phyloP scores from a whole-genome alignment of 2,797 vertebrate genomes.

The Cryptoprocta ferox region DNA sequence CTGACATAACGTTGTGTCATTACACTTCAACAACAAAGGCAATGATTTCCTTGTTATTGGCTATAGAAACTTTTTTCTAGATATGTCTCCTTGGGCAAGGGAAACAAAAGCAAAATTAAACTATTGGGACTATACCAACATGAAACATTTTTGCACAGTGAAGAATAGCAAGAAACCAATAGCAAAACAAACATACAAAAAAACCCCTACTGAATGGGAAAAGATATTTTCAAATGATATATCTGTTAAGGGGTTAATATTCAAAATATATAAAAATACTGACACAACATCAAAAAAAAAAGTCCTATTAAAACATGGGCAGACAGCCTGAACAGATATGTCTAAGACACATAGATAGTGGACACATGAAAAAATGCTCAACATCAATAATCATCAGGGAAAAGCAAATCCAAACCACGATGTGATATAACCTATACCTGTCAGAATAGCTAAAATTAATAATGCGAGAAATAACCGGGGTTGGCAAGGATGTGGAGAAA shows the following conservation, averaged over 20 bases:
- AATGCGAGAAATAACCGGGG: neutral
- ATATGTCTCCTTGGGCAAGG: neutral
- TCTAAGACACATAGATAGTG: neutral
- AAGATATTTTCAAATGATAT: neutral
- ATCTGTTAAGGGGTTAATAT: neutral
- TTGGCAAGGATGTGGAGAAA: neutral
- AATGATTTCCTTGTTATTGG: neutral
- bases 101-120: neutral
- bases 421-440: neutral
- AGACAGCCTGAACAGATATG: neutral
- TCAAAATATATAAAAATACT: neutral
- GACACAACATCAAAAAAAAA: neutral
- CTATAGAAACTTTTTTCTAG: neutral
- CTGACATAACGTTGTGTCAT: neutral
- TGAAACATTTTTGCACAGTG: neutral
- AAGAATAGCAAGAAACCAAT: neutral
- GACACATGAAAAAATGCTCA: neutral
- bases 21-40: neutral
- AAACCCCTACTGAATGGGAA: neutral
- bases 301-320: neutral
- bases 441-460: neutral
- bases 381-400: neutral
- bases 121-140: neutral
- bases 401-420: neutral
- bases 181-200: neutral